Conservation (phyloP, 1,140 invertebrate species). For the Triops cancriformis region DNA sequence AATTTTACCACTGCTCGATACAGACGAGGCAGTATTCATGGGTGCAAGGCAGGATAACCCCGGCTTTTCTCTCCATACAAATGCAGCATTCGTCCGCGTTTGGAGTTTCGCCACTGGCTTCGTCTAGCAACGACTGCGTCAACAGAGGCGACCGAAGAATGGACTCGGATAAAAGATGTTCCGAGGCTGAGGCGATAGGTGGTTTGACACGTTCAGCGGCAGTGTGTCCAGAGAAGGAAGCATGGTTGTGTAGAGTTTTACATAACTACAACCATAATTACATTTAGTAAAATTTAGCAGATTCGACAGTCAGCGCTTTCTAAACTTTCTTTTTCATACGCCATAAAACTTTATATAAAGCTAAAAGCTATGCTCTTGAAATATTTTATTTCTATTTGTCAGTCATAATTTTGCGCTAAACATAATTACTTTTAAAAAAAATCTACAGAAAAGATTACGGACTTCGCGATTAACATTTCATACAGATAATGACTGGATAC, state of each 20-base stretch:
- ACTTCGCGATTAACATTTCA: no score
- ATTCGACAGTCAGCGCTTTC: no score
- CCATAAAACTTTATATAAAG: no score
- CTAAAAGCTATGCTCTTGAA: no score
- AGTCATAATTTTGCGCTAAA: no score
- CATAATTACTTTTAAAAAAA: no score
- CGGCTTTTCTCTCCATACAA: background rate
- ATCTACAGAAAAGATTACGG: no score
- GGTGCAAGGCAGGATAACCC: background rate
- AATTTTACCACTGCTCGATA: background rate
- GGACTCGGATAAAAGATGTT: background rate
- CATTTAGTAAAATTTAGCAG: background rate
- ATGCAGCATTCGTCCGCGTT: background rate
- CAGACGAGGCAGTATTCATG: background rate
- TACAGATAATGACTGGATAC: no score
- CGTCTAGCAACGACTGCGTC: background rate
- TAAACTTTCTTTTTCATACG: no score
- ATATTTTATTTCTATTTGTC: no score
- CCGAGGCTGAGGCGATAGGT: background rate
- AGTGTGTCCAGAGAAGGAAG: constrained; percentile 9
- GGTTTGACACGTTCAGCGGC: background rate
- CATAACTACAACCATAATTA: background rate
- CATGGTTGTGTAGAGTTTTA: constrained; percentile 1
- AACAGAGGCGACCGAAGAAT: background rate
- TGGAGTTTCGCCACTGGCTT: background rate